Evolutionary conservation across 2,113 vertebrate species (phyloP), one percentile per base, ranked within the genome.

Genomic region (Cottus gobio): DNA sequence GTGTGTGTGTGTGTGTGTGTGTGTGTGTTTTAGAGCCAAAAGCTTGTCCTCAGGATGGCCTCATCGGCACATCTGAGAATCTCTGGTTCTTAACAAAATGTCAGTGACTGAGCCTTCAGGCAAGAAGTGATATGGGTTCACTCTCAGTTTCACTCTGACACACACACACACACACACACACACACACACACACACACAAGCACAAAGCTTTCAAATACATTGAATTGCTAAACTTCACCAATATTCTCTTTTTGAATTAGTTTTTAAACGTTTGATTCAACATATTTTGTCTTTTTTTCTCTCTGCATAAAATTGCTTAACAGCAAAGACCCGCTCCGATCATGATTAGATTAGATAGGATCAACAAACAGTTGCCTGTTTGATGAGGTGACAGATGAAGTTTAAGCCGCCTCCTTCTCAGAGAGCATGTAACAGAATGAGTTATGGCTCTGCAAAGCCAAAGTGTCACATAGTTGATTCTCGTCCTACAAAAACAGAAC

Each of bases 391-490:
- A 74, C 66, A 74, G 75, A 86, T 68, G 34, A 80, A 67, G 39
- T 68, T 64, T 8, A 71, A 66, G 70, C 71, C 31, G 63, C 80
- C 57, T 87, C 62, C 57, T 67, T 86, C 78, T 85, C 57, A 34
- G 48, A 57, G 68, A 82, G 46, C 26, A 76, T 77, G 66, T 80
- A 64, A 39, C 86, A 90, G 62, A 89, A 81, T 66, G 82, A 91
- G 75, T 90, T 91, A 89, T 83, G 75, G 72, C 57, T 52, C 66
- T 48, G 52, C 61, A 73, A 68, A 88, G 78, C 64, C 73, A 83
- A 87, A 79, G 77, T 89, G 79, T 91, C 84, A 89, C 86, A 94
- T 92, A 91, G 80, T 91, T 93, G 91, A 91, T 85, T 73, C 61
- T 20, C 42, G 71, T 89, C 91, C 91, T 89, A 90, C 34, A 76